Base-by-base conservation (phyloP, 2,888 invertebrate species). In the Bimastos eiseni region DNA sequence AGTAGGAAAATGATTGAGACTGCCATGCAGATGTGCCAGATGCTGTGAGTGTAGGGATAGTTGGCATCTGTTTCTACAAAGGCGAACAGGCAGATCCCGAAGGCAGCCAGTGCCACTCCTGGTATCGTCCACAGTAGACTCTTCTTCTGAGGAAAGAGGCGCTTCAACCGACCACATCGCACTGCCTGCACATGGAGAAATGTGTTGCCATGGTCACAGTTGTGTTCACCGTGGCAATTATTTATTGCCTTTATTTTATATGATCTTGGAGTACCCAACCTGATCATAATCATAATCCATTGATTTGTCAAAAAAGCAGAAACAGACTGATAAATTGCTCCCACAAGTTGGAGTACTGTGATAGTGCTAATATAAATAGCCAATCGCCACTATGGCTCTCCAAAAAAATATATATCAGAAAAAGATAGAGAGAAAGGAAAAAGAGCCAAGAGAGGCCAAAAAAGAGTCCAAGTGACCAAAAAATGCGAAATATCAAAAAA, bases 61-160 rank as follows among this genome's bases (percentile, higher is more conserved):
- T 98, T 98, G 93, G 97, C 96, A 92, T 97, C 96, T 0, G 98
- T 98, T 95, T 98, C 97, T 90, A 98, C 95, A 93, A 98, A 97
- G 36, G 97, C 97, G 94, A 97, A 98, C 93, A 97, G 97, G n/a
- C 97, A 94, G 38, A 98, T 95, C 0, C 98, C 98, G 2, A 97
- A 94, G 21, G 96, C 95, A 1, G 97, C 97, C 86, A 97, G 95
- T 55, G 96, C 93, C 8, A 97, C n/a, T 21, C 92, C 92, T 11
- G 97, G 95, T 86, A 95, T 91, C 89, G 95, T 92, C 91, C 94
- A 94, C 90, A 94, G 91, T 92, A 97, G 96, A 94, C 97, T 97
- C 89, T 96, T 96, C 90, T 96, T 96, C 0, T 96, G 96, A 41
- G 97, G 97, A 93, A 96, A 97, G 36, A 89, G 93, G 96, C 94